A percentile compares a stretch with the other conserved stretches of the same genome.
Conservation (phyloP, 37 sponge, comb jelly and placozoan species). For the Haliclona indistincta region DNA sequence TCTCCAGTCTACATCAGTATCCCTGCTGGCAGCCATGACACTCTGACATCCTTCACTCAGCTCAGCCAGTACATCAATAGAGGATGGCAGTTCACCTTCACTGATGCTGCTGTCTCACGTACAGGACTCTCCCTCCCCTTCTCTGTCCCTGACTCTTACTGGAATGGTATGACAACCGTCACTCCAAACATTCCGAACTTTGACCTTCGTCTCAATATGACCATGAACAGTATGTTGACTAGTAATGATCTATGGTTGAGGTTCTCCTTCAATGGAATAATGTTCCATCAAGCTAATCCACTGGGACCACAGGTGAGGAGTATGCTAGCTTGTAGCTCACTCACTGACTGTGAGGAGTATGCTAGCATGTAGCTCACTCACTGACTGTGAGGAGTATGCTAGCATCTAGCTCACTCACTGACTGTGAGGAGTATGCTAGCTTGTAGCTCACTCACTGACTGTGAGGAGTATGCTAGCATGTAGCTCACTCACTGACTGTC, state of each 20-base stretch:
- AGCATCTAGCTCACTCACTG: background rate
- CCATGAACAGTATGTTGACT: background rate
- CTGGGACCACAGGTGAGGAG: conserved; percentile 1
- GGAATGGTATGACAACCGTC: conserved; percentile 10
- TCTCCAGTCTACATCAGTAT: conserved; percentile 17
- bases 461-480: too few relatives aligned
- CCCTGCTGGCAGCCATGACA: background rate
- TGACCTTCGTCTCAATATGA: conserved; percentile 4
- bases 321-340: background rate
- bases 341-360: too few relatives aligned
- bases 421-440: background rate
- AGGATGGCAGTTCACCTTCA: conserved; percentile 3
- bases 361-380: too few relatives aligned
- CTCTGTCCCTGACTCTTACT: background rate
- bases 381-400: conserved; percentile 2
- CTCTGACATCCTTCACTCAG: background rate
- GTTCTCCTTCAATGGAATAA: conserved; percentile 9
- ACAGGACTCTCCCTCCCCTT: background rate
- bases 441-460: background rate
- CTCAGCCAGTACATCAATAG: background rate
- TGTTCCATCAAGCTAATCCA: background rate
- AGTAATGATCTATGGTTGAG: background rate
- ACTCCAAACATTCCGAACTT: background rate
- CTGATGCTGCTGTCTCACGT: background rate
- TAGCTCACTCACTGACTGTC: too few relatives aligned